These are phyloP conservation scores for Cephus runcator DNA, from an alignment of 2,888 invertebrate genomes.

Conservation along the genomic window DNA sequence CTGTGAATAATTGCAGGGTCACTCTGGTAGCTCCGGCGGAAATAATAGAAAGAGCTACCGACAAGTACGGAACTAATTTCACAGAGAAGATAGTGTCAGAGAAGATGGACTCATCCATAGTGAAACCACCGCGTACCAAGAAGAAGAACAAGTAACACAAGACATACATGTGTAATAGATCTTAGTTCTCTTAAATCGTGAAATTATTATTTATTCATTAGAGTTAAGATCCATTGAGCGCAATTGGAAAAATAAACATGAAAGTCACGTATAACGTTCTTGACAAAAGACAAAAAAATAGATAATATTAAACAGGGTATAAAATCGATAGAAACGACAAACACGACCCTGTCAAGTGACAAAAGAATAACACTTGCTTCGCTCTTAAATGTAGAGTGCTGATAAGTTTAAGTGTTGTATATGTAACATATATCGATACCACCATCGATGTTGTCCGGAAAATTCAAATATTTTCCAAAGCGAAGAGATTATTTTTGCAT, in stretches of 20 bases:
- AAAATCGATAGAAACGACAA: background rate
- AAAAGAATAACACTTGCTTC: background rate
- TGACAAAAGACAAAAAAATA: background rate
- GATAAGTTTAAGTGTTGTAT: background rate
- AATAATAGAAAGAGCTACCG: slow-evolving; percentile 43
- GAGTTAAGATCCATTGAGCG: background rate
- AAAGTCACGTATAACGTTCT: background rate
- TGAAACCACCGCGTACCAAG: slow-evolving; percentile 64
- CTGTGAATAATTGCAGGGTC: slow-evolving; percentile 44
- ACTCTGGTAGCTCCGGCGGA: slow-evolving; percentile 55
- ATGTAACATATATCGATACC: background rate
- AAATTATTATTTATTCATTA: background rate
- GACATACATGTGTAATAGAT: background rate
- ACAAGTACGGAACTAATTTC: slow-evolving; percentile 46
- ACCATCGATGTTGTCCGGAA: background rate
- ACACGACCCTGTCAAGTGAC: background rate
- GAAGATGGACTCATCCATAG: slow-evolving; percentile 50
- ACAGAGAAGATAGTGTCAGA: slow-evolving; percentile 40
- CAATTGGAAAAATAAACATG: background rate
- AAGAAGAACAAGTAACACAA: slow-evolving; percentile 65
- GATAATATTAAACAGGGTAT: background rate
- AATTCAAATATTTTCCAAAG: background rate
- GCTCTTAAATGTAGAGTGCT: background rate
- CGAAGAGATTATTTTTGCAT: background rate
- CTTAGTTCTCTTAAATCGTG: background rate